phyloP scores from a whole-genome alignment of 2,888 invertebrate genomes.

The Eristalis tenax region DNA sequence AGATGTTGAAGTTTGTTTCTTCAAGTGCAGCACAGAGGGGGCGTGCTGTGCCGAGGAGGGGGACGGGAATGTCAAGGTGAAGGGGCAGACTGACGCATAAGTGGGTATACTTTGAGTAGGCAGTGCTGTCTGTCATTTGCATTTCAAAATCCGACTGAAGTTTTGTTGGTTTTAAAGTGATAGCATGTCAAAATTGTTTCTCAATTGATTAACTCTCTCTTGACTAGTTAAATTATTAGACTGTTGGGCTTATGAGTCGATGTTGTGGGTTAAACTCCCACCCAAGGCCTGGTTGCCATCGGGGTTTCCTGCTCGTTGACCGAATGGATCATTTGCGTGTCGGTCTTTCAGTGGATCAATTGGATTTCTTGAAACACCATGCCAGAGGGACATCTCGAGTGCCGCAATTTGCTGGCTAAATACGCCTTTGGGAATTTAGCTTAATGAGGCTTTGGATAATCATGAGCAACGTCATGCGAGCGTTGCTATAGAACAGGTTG shows the following conservation, averaged over 20 bases:
- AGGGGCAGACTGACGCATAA: not conserved
- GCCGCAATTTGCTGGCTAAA: not conserved
- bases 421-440: not conserved
- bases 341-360: not conserved
- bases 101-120: not conserved
- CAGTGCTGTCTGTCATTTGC: not conserved
- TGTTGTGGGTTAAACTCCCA: not conserved
- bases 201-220: not conserved
- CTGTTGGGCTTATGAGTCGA: no score
- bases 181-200: not conserved
- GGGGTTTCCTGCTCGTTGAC: not conserved
- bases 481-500: not conserved
- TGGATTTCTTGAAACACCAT: not conserved
- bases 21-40: constrained; percentile 29
- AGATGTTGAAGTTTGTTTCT: constrained; percentile 41
- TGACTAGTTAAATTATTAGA: not conserved
- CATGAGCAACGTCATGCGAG: not conserved
- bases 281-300: not conserved
- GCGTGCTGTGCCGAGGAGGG: not conserved
- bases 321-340: not conserved
- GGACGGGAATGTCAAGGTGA: not conserved
- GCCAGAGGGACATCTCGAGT: not conserved
- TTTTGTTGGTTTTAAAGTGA: not conserved
- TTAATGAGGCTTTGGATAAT: not conserved
- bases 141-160: not conserved